Base-by-base conservation (phyloP, 2,797 vertebrate genomes). In the Coilia nasus region DNA sequence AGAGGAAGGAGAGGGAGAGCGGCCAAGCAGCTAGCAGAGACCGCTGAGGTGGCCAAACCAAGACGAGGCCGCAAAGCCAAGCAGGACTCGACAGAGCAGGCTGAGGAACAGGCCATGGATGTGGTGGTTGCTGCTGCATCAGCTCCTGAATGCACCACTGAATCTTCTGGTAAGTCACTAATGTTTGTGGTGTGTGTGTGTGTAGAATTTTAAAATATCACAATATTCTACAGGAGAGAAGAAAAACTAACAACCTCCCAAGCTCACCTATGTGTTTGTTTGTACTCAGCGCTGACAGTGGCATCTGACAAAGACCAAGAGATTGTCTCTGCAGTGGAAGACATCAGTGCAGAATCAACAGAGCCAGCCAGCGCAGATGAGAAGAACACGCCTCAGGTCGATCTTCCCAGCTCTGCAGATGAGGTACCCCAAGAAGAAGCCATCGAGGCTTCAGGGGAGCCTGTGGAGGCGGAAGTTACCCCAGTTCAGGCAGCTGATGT, bases 1-100 rank as follows among this genome's bases (percentile, higher is more conserved):
- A 92, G 89, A 91, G 92, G 88, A 83, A 92, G 91, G 17, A 93
- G 91, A 88, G 86, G 89, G 78, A 93, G 89, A 86, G 82, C 85
- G 10, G 4, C 57, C 10, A 87, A 87, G 57, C 21, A 5, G 50
- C 87, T 85, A 67, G 83, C 71, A 21, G 88, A 89, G 50, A 88
- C 91, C 21, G 86, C 2, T 15, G 23, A 10, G 23, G 62, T 25
- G 62, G 14, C 67, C 28, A 75, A 31, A 31, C 67, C 67, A 2
- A 15, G 67, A 35, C 31, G 67, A 75, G 67, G 67, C 28, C 67
- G 67, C 28, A 35, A 35, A 12, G 28, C 67, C 67, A 75, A 75
- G 67, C 67, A 75, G 67, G 67, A 75, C 67, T 75, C 67, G 0
- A 64, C 62, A 12, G 62, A 64, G 23, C 62, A 64, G 23, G 28